phyloP scores from a whole-genome alignment of 2,113 vertebrate species.

The Pterocles burchelli region DNA sequence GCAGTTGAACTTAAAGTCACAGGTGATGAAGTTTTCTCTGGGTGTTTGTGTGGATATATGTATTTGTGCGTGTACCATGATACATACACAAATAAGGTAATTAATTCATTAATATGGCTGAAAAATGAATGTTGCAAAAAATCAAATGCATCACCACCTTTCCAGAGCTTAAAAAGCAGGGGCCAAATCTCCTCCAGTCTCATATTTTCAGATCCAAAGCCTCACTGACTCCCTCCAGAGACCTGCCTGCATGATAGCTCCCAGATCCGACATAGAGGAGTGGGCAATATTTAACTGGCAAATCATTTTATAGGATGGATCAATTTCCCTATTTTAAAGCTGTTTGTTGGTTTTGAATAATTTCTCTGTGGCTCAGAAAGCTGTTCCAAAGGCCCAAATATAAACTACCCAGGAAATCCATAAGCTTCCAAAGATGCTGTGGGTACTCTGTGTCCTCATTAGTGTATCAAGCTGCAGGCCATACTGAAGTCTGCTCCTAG shows the following conservation, averaged over 20 bases:
- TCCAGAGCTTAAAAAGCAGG: not conserved
- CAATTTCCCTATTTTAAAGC: not conserved
- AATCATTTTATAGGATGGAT: not conserved
- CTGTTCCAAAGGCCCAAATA: not conserved
- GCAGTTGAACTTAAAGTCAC: slow-evolving; percentile 6
- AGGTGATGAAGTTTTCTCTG: not conserved
- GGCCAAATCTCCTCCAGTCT: not conserved
- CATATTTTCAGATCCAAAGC: not conserved
- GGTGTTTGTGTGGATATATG: not conserved
- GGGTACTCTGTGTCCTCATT: not conserved
- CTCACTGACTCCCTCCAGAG: not conserved
- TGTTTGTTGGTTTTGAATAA: not conserved
- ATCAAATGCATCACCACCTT: not conserved
- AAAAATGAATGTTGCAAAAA: not conserved
- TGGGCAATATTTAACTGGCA: not conserved
- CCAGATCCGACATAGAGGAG: not conserved
- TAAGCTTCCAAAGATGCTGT: not conserved
- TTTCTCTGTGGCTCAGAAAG: not conserved
- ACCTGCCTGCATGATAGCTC: not conserved
- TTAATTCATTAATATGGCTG: not conserved
- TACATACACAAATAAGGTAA: not conserved
- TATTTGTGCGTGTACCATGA: not conserved
- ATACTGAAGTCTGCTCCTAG: not conserved
- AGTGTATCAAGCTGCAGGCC: not conserved
- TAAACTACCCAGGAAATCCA: not conserved